phyloP scores from a whole-genome alignment of 2,888 invertebrate genomes.

The Bellardia bayeri region DNA sequence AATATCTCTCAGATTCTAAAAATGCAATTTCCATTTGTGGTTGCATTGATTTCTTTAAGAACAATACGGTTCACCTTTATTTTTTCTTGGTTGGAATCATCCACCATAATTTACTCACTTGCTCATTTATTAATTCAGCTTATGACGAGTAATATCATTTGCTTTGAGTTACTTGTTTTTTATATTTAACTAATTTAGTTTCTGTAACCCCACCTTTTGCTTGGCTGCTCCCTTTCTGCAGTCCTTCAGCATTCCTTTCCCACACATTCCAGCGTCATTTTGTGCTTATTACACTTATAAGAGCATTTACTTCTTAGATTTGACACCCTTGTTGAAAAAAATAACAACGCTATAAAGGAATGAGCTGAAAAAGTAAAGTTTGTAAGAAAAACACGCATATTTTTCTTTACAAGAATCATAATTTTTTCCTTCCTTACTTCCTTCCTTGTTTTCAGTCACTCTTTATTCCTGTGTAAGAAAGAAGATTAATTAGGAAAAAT shows the following conservation, averaged over 20 bases:
- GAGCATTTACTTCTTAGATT: slow-evolving; percentile 69
- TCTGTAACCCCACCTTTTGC: slow-evolving; percentile 16
- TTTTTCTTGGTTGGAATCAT: slow-evolving; percentile 30
- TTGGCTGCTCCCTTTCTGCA: neutral
- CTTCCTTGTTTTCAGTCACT: slow-evolving; percentile 31
- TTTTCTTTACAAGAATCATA: slow-evolving; percentile 35
- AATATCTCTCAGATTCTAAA: too few relatives aligned
- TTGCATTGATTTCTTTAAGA: neutral
- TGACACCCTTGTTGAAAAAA: slow-evolving; percentile 58
- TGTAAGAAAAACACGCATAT: slow-evolving; percentile 35
- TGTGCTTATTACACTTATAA: slow-evolving; percentile 70
- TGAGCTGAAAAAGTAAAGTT: slow-evolving; percentile 28
- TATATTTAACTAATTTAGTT: slow-evolving; percentile 77
- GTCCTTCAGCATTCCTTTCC: neutral
- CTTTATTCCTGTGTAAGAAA: slow-evolving; percentile 70
- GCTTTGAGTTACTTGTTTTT: slow-evolving; percentile 36
- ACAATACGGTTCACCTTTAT: neutral
- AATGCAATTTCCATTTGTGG: neutral
- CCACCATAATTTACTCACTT: slow-evolving; percentile 54
- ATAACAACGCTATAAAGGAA: slow-evolving; percentile 1
- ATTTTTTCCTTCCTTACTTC: slow-evolving; percentile 35
- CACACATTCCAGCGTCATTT: slow-evolving; percentile 54
- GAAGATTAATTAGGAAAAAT: slow-evolving; percentile 83
- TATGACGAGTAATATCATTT: neutral
- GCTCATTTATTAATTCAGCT: slow-evolving; percentile 21